phyloP scores from a whole-genome alignment of 2,888 invertebrate genomes.

The Beris chalybata region DNA sequence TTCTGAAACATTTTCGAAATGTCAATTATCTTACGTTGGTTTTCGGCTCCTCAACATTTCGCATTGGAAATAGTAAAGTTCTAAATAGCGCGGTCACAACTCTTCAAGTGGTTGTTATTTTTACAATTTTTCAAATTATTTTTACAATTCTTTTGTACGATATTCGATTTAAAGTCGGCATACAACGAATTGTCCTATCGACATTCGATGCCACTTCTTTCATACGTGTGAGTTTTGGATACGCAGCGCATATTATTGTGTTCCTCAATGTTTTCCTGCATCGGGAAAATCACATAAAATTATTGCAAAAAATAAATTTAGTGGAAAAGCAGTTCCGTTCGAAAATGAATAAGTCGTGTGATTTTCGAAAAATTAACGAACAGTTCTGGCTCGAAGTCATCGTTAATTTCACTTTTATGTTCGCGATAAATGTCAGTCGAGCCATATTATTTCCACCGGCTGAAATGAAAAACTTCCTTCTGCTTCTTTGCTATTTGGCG shows the following conservation, averaged over 20 bases:
- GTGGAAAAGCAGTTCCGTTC: background rate
- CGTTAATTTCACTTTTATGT: background rate
- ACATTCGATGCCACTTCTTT: background rate
- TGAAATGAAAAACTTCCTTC: background rate
- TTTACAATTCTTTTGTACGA: background rate
- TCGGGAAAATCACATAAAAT: background rate
- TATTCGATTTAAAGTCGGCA: background rate
- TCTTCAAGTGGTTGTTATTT: background rate
- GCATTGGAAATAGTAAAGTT: background rate
- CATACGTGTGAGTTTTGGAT: constrained; percentile 2
- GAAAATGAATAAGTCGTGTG: background rate
- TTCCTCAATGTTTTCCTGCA: background rate
- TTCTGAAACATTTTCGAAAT: background rate
- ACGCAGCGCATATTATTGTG: background rate
- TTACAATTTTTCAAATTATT: background rate
- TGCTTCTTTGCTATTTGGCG: constrained; percentile 1
- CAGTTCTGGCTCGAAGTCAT: background rate
- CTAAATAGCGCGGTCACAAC: background rate
- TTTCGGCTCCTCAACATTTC: constrained; percentile 9
- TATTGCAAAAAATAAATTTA: background rate
- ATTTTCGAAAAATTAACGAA: background rate
- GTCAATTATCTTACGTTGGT: background rate
- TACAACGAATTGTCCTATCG: background rate
- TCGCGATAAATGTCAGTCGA: background rate
- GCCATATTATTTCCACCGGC: constrained; percentile 3